Conservation (phyloP, 2,888 invertebrate species). For the Listrodromus nycthemerus region DNA sequence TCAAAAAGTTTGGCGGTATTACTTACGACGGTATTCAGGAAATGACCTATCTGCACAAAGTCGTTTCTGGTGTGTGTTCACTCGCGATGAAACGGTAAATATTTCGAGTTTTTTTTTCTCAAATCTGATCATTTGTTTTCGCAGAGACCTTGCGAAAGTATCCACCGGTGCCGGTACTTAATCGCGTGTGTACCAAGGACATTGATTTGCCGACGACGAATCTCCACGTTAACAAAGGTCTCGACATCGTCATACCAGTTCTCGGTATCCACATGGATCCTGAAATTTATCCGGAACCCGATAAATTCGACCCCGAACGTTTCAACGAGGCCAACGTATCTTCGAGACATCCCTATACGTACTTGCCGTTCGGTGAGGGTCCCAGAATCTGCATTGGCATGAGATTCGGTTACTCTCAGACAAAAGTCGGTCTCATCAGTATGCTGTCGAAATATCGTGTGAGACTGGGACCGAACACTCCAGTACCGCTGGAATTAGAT, state of each 20-base stretch:
- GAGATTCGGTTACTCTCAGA: constrained; percentile 75
- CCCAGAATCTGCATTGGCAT: constrained; percentile 79
- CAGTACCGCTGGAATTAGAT: constrained; percentile 64
- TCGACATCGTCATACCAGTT: constrained; percentile 81
- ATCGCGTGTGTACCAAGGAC: constrained; percentile 81
- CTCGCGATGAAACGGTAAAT: no score
- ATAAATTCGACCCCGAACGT: constrained; percentile 86
- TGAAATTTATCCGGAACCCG: constrained; percentile 85
- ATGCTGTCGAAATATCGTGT: constrained; percentile 69
- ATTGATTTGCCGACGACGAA: constrained; percentile 72
- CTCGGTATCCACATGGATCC: constrained; percentile 85
- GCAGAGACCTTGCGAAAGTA: constrained; percentile 82
- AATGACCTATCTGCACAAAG: constrained; percentile 85
- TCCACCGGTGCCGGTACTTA: constrained; percentile 79
- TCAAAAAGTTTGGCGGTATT: constrained; percentile 77
- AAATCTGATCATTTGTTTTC: constrained; percentile 15
- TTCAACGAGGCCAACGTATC: constrained; percentile 82
- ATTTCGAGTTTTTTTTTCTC: no score
- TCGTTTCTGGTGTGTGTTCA: constrained; percentile 80
- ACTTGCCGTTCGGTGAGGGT: constrained; percentile 80
- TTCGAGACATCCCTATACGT: constrained; percentile 75
- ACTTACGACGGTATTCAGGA: constrained; percentile 84
- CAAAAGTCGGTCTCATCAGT: constrained; percentile 74
- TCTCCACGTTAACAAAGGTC: constrained; percentile 74
- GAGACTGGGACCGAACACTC: constrained; percentile 67